A percentile compares a stretch with the other conserved stretches of the same genome.
These are phyloP conservation scores for Aulostomus chinensis DNA, from an alignment of 2,797 vertebrate genomes.

Conservation along the genomic window DNA sequence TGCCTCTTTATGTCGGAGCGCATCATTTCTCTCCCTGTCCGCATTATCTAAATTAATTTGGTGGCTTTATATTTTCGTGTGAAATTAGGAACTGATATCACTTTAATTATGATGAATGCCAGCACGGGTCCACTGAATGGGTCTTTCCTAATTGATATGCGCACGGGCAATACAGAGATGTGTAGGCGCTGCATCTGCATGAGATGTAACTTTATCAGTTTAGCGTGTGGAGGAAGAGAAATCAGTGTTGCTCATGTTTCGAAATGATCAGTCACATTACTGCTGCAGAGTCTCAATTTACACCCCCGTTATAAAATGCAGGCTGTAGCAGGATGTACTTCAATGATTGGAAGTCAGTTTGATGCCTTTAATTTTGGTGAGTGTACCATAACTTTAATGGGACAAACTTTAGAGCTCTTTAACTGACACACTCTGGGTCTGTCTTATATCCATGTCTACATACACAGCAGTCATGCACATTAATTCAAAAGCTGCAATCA, in stretches of 20 bases:
- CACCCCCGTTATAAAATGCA: too few species aligned
- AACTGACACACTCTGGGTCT: slow-evolving; percentile 31
- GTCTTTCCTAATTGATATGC: slow-evolving; percentile 11
- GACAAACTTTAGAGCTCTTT: slow-evolving; percentile 34
- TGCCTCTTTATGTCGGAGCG: slow-evolving; percentile 39
- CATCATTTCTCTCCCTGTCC: slow-evolving; percentile 11
- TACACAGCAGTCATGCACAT: slow-evolving; percentile 3
- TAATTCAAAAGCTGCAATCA: slow-evolving; percentile 53
- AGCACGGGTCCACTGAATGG: not conserved
- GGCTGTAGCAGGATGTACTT: too few species aligned
- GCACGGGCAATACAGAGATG: slow-evolving; percentile 1
- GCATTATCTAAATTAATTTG: slow-evolving; percentile 51
- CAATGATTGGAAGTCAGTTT: too few species aligned
- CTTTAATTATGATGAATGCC: slow-evolving; percentile 30
- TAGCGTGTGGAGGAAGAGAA: not conserved
- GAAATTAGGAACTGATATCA: slow-evolving; percentile 33
- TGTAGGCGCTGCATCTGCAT: not conserved
- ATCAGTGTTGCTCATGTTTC: not conserved
- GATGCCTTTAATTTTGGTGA: slow-evolving; percentile 46
- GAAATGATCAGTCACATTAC: too few species aligned
- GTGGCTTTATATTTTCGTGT: slow-evolving; percentile 23
- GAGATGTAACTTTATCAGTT: not conserved
- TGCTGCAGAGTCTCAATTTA: slow-evolving; percentile 2
- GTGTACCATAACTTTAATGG: slow-evolving; percentile 50
- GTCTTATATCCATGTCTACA: slow-evolving; percentile 12